Base-by-base conservation (phyloP, 2,113 vertebrate species). In the Apteryx owenii region DNA sequence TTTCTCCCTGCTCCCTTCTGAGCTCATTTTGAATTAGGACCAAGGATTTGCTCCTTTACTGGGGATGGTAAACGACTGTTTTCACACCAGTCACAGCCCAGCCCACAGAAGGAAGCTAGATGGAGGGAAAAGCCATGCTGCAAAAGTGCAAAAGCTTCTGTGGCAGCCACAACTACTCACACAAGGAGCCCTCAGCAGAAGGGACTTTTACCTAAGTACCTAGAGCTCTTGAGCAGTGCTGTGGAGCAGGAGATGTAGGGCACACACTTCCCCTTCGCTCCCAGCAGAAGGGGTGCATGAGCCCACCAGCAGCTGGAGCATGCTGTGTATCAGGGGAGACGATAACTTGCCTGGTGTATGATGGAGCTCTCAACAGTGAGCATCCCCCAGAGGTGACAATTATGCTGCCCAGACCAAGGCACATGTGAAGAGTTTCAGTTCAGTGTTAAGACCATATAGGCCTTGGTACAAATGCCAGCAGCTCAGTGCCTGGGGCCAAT, bases 381-480 rank as follows among this genome's bases (percentile, higher is more conserved):
- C 33, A 51, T 51, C 62, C 36, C 48, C 36, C 31, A 65, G 54
- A 21, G 36, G 28, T 28, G 56, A 62, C 44, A 36, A 15, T 83
- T 36, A 21, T 0, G 1, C 46, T 51, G 33, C 61, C 7, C 19
- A 31, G 75, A 80, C 42, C 42, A 56, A 46, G n/a, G n/a, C 46
- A 4, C 3, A 28, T 0, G 0, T 33, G n/a, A 54, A 66, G 5
- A 48, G 50, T 12, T 2, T 0, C 50, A 50, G 53, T 16, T 46
- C 44, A 46, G 18, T 19, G 18, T 48, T 19, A 48, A 19, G 4
- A 33, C 46, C 1, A 0, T n/a, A 8, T 11, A 12, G 83, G 46
- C 36, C n/a, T 38, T 2, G 0, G 12, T 29, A 61, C 51, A 82
- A 78, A 61, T 22, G 23, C 18, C 46, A 48, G 46, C 46, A 48